Percentiles rank a stretch among this genome's conserved stretches.
These are phyloP conservation scores for Microplitis deprimator DNA, from an alignment of 2,888 invertebrate genomes.

Conservation along the genomic window DNA sequence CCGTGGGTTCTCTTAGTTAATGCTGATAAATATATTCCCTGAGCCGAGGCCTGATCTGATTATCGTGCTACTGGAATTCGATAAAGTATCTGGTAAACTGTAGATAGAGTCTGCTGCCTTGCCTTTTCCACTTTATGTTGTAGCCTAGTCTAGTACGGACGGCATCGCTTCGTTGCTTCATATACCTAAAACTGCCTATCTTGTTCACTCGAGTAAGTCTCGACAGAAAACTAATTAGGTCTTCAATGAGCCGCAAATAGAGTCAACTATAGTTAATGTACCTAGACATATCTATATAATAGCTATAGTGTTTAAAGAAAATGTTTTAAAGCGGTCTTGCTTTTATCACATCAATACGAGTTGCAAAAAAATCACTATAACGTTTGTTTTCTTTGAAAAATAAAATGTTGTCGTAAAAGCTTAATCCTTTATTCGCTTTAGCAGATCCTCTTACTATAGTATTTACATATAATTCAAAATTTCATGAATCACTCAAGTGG, in stretches of 20 bases:
- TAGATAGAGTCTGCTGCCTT: conserved; percentile 25
- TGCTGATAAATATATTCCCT: conserved; percentile 42
- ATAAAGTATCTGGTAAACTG: conserved; percentile 52
- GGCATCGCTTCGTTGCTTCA: conserved; percentile 24
- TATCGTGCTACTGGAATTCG: conserved; percentile 60
- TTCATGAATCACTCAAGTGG: conserved; percentile 14
- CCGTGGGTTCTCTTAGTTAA: conserved; percentile 22
- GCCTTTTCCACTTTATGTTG: conserved; percentile 36
- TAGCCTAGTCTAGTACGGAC: background rate
- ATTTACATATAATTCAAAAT: conserved; percentile 2
- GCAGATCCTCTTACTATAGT: conserved; percentile 9
- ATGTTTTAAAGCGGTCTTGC: background rate
- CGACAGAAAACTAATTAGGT: conserved; percentile 63
- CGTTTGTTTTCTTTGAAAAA: background rate
- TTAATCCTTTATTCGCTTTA: conserved; percentile 13
- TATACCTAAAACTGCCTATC: conserved; percentile 37
- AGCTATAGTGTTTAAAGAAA: background rate
- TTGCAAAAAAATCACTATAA: background rate
- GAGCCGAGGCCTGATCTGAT: conserved; percentile 42
- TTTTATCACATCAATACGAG: conserved; percentile 10
- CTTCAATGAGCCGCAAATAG: conserved; percentile 62
- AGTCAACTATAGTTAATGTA: conserved; percentile 44
- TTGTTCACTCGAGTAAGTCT: conserved; percentile 47
- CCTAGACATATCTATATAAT: background rate
- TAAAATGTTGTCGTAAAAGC: background rate